Percentiles rank a stretch among this genome's conserved stretches.
phyloP scores from a whole-genome alignment of 2,888 invertebrate genomes.

The Seira sanloemensis region DNA sequence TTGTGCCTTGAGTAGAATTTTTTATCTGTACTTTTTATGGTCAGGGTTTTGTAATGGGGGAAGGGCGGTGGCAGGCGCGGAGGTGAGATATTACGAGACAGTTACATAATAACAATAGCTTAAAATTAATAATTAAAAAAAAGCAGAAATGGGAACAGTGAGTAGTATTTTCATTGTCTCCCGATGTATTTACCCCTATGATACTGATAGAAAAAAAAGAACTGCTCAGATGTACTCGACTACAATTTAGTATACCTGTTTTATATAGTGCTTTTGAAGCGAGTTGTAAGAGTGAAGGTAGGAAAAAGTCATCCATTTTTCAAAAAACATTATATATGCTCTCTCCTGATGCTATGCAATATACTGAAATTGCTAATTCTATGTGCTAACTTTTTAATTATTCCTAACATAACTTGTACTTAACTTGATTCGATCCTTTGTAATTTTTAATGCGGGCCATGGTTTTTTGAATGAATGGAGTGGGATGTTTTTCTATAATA shows the following conservation, averaged over 20 bases:
- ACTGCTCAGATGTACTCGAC: not conserved
- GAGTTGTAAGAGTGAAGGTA: not conserved
- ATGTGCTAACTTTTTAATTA: no score
- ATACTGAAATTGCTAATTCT: no score
- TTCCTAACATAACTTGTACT: not conserved
- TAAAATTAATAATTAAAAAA: not conserved
- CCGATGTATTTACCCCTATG: not conserved
- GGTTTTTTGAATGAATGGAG: not conserved
- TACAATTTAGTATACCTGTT: not conserved
- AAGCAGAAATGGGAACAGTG: not conserved
- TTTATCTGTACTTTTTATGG: no score
- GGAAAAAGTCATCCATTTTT: not conserved
- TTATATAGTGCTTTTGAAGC: not conserved
- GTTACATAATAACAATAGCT: no score
- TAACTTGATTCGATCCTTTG: not conserved
- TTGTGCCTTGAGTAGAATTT: not conserved
- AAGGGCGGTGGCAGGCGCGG: no score
- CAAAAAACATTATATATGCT: no score
- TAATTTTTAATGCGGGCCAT: constrained; percentile 37
- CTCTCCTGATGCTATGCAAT: no score
- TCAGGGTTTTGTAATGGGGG: no score
- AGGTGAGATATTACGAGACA: no score
- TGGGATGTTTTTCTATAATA: constrained; percentile 6
- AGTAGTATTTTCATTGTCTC: not conserved
- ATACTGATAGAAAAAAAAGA: not conserved